A percentile compares a stretch with the other conserved stretches of the same genome.
These are phyloP conservation scores for Trichacis sp. DNA, from an alignment of 2,888 invertebrate genomes.

Conservation along the genomic window DNA sequence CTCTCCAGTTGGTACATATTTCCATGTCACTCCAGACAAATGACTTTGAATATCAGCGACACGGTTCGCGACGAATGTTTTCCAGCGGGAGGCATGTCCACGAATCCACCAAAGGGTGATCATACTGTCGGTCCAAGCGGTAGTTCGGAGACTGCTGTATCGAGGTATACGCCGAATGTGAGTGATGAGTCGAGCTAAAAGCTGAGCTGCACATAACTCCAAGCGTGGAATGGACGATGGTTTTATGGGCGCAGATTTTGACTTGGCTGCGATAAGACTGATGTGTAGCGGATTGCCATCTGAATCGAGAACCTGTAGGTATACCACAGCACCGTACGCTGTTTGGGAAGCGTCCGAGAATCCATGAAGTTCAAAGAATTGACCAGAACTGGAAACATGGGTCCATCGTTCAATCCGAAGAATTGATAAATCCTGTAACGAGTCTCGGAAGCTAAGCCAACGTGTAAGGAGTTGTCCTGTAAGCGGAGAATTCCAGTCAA, in stretches of 20 bases:
- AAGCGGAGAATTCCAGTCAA: slow-evolving; percentile 22
- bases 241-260: neutral
- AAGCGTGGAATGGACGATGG: neutral
- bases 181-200: neutral
- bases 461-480: slow-evolving; percentile 1
- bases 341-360: too few species aligned
- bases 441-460: slow-evolving; percentile 8
- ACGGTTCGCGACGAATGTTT: slow-evolving; percentile 31
- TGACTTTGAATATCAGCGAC: slow-evolving; percentile 20
- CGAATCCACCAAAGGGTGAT: slow-evolving; percentile 37
- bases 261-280: neutral
- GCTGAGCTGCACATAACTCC: neutral
- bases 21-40: slow-evolving; percentile 13
- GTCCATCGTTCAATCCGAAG: slow-evolving; percentile 6
- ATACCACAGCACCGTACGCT: too few species aligned
- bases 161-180: neutral
- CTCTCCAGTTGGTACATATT: slow-evolving; percentile 35
- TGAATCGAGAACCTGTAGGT: too few species aligned
- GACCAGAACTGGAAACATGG: too few species aligned
- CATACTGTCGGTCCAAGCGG: slow-evolving; percentile 43
- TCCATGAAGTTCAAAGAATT: too few species aligned
- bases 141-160: neutral
- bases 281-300: too few species aligned
- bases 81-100: slow-evolving; percentile 28
- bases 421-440: neutral